Evolutionary conservation across 2,888 invertebrate genomes (phyloP), one percentile per base, ranked within the genome.

Genomic region (Crepidodera aurea): DNA sequence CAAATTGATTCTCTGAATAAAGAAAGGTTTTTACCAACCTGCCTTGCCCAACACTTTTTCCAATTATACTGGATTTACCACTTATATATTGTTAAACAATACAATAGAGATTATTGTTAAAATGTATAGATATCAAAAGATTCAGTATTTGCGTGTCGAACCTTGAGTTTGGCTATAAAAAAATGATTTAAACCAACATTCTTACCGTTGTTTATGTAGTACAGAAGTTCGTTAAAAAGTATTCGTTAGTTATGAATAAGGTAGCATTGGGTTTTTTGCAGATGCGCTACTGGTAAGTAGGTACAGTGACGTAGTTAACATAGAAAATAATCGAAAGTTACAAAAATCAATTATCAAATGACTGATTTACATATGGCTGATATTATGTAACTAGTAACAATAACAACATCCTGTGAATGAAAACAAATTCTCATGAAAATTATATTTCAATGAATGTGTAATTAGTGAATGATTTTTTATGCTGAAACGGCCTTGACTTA

Each of bases 391-490:
- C 39, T 56, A 58, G 55, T 53, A 65, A 63, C 60, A 66, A 66
- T 66, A 71, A 70, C 54, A 71, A 72, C 72, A 70, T 73, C 73
- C 73, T 71, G 71, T 66, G 64, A 69, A 68, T 68, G 62, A 64
- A 65, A 70, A 69, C 63, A 66, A 58, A 71, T 73, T 72, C 72
- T 67, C 73, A 70, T 68, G 67, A 67, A 68, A 69, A 66, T 63
- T 61, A 66, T 66, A 59, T 66, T 66, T 63, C 66, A 66, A 66
- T 66, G 66, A 61, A 61, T 66, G 61, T 61, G 61, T 65, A 62
- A 65, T 65, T 65, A 65, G 57, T 60, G 62, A 62, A 51, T 58
- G 65, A 60, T 62, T 65, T n/a, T 65, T 62, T 60, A 62, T 60
- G 53, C 67, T 69, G 48, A 51, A 64, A 46, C 59, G 62, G 44